Evolutionary conservation across 2,797 vertebrate genomes (phyloP).

Genomic region (Enteromius unitaeniatus): DNA sequence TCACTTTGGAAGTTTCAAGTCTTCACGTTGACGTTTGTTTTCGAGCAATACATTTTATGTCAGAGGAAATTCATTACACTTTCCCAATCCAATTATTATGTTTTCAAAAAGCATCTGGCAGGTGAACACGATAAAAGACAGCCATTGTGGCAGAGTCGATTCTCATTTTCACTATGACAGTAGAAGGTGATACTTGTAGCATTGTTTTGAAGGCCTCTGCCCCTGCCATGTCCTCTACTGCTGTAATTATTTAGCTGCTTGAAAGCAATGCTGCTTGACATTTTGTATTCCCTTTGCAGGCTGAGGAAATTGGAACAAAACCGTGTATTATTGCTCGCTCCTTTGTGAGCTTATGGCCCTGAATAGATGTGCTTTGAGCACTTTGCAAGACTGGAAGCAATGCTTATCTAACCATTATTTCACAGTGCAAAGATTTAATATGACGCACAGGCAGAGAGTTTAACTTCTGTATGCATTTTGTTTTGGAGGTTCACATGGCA

Average conservation of each 20-base stretch:
- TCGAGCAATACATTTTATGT: slow-evolving; percentile 2
- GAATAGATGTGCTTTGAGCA: slow-evolving; percentile 63
- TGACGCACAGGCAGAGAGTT: slow-evolving; percentile 23
- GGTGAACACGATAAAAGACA: slow-evolving; percentile 42
- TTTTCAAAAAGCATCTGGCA: slow-evolving; percentile 48
- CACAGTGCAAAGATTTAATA: slow-evolving; percentile 35
- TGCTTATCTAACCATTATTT: slow-evolving; percentile 57
- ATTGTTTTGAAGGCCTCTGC: slow-evolving; percentile 58
- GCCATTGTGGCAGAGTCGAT: slow-evolving; percentile 37
- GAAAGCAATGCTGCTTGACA: slow-evolving; percentile 74
- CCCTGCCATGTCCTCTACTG: slow-evolving; percentile 61
- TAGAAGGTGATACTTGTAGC: slow-evolving; percentile 62
- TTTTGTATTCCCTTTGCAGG: slow-evolving; percentile 72
- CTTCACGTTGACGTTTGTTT: background rate
- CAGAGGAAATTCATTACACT: slow-evolving; percentile 26
- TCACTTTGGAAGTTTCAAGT: slow-evolving; percentile 23
- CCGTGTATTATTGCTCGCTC: slow-evolving; percentile 64
- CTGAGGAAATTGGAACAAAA: slow-evolving; percentile 72
- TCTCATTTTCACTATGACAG: slow-evolving; percentile 34
- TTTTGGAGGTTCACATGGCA: slow-evolving; percentile 1
- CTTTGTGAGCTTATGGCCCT: slow-evolving; percentile 63
- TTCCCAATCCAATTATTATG: slow-evolving; percentile 41
- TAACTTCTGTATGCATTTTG: background rate
- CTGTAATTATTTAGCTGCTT: slow-evolving; percentile 74
- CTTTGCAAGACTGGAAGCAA: slow-evolving; percentile 28